Base-by-base conservation (phyloP, 2,113 vertebrate species). In the Struthidea cinerea region DNA sequence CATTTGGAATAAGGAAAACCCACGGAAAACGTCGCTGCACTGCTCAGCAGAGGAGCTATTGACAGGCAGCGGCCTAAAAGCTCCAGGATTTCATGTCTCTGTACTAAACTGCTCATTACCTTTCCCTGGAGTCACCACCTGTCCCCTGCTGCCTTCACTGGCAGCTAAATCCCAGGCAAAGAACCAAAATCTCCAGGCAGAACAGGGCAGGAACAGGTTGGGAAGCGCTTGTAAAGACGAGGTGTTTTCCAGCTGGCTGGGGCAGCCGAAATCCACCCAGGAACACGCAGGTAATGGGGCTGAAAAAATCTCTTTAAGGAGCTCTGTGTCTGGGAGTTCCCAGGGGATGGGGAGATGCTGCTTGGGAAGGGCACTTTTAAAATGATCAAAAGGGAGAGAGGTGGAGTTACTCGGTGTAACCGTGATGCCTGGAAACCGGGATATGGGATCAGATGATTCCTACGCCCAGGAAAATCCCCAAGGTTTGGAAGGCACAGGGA, bases 391-490 rank as follows among this genome's bases (percentile, higher is more conserved):
- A 73, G 49, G 46, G 56, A 67, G 42, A 61, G 67, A 42, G 61
- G 63, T 8, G 23, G 42, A 86, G 67, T 52, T 33, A 16, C 39
- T 32, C 24, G 28, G 46, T 28, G 89, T 27, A 60, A 82, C 61
- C 50, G 17, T 3, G 56, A 65, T 32, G 56, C 81, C 61, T 35
- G 35, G 50, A 84, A 74, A 56, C 20, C 6, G 22, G 47, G 63
- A n/a, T 32, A 14, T 49, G 32, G 87, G 30, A 39, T 32, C n/a
- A 28, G 61, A 13, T 11, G 8, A 33, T 24, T 76, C 61, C 82
- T 26, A 23, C 0, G 1, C 1, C 5, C 19, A 35, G 3, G 8
- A 44, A 49, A 89, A 47, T 37, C 5, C 30, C 30, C 1, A 0
- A 17, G 49, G 11, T 39, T 26, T 35, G 74, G 20, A 15, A 28